phyloP scores from a whole-genome alignment of 1,140 invertebrate species.

The Schmidtea mediterranea region DNA sequence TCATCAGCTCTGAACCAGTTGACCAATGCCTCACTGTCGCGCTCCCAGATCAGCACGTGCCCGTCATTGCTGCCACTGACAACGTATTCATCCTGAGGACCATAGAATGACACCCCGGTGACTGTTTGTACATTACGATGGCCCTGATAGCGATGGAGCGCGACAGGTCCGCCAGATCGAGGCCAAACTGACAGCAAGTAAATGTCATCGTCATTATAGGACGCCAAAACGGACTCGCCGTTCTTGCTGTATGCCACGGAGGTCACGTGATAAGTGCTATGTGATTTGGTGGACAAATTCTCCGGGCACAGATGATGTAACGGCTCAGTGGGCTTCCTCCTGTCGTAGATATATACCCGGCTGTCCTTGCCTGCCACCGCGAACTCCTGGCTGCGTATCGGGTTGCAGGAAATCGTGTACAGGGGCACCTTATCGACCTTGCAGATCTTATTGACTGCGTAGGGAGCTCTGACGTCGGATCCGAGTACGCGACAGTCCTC shows the following conservation, averaged over 20 bases:
- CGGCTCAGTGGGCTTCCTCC: neutral
- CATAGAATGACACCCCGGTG: slow-evolving; percentile 76
- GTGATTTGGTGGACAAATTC: neutral
- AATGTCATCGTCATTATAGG: slow-evolving; percentile 72
- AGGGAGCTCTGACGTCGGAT: neutral
- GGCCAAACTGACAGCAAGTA: slow-evolving; percentile 51
- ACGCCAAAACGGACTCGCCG: slow-evolving; percentile 38
- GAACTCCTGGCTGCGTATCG: neutral
- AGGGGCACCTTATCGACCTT: neutral
- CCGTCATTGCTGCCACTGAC: slow-evolving; percentile 77
- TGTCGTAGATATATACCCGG: neutral
- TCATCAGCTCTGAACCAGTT: slow-evolving; percentile 2
- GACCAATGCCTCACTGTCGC: slow-evolving; percentile 53
- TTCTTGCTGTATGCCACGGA: neutral
- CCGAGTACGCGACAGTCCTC: neutral
- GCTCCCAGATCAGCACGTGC: slow-evolving; percentile 80
- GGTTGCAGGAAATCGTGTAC: neutral
- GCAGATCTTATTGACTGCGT: neutral
- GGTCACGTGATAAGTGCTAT: neutral
- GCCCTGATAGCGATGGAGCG: slow-evolving; percentile 40
- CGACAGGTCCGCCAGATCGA: slow-evolving; percentile 31
- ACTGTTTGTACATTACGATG: slow-evolving; percentile 38
- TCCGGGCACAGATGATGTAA: neutral
- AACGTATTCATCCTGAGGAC: slow-evolving; percentile 58
- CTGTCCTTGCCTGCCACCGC: neutral